These are phyloP conservation scores for Pygocentrus nattereri DNA, from an alignment of 2,797 vertebrate genomes.

Conservation along the genomic window DNA sequence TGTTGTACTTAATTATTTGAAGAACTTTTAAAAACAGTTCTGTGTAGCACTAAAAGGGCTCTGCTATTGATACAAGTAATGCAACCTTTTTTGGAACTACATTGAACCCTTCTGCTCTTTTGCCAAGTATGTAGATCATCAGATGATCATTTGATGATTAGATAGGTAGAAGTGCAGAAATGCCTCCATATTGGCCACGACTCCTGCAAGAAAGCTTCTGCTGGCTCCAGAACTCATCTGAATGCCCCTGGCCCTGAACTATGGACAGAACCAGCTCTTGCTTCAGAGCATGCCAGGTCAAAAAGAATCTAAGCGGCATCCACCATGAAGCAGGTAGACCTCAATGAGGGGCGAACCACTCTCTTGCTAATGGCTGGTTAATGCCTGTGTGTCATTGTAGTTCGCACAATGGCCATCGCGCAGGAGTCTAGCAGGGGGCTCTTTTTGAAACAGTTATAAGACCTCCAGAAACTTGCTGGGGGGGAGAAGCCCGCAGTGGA, in stretches of 20 bases:
- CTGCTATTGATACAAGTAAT: too few relatives aligned
- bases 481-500: conserved; percentile 71
- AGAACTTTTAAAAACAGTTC: too few relatives aligned
- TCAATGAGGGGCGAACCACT: conserved; percentile 66
- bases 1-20: too few relatives aligned
- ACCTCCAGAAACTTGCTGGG: conserved; percentile 67
- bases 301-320: conserved; percentile 17
- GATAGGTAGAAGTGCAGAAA: neutral
- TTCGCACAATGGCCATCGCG: conserved; percentile 76
- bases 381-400: conserved; percentile 76
- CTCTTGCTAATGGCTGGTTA: conserved; percentile 76
- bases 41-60: too few relatives aligned
- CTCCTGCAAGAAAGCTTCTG: neutral
- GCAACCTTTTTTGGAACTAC: too few relatives aligned
- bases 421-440: conserved; percentile 77
- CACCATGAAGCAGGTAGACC: conserved; percentile 57
- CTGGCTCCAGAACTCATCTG: neutral
- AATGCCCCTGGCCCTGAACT: conserved; percentile 15
- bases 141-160: too few relatives aligned
- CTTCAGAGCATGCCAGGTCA: conserved; percentile 30
- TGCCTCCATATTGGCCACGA: neutral
- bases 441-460: conserved; percentile 80
- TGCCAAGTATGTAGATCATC: neutral
- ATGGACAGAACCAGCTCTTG: conserved; percentile 8
- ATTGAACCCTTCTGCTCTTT: too few relatives aligned